Evolutionary conservation across 2,888 invertebrate genomes (phyloP), one percentile per base, ranked within the genome.

Genomic region (Torymus aiolomorphi): DNA sequence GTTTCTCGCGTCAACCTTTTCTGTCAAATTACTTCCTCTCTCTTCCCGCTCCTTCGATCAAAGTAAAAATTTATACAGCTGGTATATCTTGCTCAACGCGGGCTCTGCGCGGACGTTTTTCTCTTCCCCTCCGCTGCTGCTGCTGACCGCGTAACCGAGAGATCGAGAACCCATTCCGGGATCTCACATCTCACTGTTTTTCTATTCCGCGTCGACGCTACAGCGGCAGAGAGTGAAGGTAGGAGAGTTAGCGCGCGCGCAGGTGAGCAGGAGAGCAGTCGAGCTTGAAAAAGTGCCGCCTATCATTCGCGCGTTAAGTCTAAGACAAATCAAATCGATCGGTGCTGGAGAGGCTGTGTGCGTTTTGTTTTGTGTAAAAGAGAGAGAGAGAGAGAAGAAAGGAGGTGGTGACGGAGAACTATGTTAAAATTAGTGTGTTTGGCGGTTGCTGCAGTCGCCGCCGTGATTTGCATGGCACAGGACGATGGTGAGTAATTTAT

Each of bases 1-100:
- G 72, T 73, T 78, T 78, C 79, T 74, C 70, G 76, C 78, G 76
- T 73, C 76, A 67, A 78, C 76, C 79, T 79, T 81, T 81, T 79
- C 76, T 62, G 74, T 70, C 66, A 70, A 72, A 80, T 75, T 72
- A 82, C 82, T 82, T 82, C 82, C 82, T 80, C 71, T 52, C 72
- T 73, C 54, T 42, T 3, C 42, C 42, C 8, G 42, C 8, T 42
- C 42, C 8, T 8, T 42, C 8, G 8, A 42, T 42, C 42, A 10
- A 42, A 42, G 42, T 10, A 42, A 42, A 42, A 42, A 8, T 42
- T 42, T 42, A 42, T 42, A 42, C 42, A 42, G 8, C 42, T 42
- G 8, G 42, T 20, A 20, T 20, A 20, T 42, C 42, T 42, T 42
- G 42, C 42, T 42, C 42, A 42, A 42, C 42, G 42, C 42, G 42